Conservation (phyloP, 92 coral and sea anemone species). For the Zoanthus sociatus region DNA sequence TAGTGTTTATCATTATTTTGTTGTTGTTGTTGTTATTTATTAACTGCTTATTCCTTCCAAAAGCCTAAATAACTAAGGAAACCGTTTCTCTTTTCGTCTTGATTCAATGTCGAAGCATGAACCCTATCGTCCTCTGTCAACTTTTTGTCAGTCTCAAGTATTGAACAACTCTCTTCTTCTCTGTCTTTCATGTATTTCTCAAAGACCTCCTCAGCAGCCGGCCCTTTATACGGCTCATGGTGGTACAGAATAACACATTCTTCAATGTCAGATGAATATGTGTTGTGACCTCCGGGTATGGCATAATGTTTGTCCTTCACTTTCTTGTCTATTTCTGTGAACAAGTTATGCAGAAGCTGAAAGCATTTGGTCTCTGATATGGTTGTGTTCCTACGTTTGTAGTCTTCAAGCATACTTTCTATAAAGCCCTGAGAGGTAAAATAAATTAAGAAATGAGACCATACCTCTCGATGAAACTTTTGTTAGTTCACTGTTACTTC, state of each 20-base stretch:
- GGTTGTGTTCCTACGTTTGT: neutral
- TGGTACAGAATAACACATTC: neutral
- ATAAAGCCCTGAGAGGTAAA: slow-evolving; percentile 17
- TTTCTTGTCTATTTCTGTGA: slow-evolving; percentile 19
- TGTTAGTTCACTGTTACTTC: no score
- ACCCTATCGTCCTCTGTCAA: neutral
- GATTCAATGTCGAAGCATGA: neutral
- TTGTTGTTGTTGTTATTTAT: no score
- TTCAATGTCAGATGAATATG: neutral
- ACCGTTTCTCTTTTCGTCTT: neutral
- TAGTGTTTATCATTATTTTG: no score
- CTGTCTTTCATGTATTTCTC: neutral
- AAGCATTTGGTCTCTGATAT: neutral
- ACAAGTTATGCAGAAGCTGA: slow-evolving; percentile 14
- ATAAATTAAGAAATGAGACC: neutral
- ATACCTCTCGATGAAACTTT: neutral
- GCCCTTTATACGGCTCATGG: slow-evolving; percentile 31
- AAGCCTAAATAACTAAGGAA: neutral
- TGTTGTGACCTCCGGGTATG: slow-evolving; percentile 15
- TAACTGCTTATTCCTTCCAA: no score
- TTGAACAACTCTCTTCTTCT: neutral
- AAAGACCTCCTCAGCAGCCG: slow-evolving; percentile 27
- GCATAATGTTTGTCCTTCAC: neutral
- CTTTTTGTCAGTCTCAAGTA: neutral
- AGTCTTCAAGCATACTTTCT: neutral